A percentile compares a stretch with the other conserved stretches of the same genome.
Evolutionary conservation across 2,888 invertebrate species (phyloP).

Genomic region (Eudasyphora cyanicolor): DNA sequence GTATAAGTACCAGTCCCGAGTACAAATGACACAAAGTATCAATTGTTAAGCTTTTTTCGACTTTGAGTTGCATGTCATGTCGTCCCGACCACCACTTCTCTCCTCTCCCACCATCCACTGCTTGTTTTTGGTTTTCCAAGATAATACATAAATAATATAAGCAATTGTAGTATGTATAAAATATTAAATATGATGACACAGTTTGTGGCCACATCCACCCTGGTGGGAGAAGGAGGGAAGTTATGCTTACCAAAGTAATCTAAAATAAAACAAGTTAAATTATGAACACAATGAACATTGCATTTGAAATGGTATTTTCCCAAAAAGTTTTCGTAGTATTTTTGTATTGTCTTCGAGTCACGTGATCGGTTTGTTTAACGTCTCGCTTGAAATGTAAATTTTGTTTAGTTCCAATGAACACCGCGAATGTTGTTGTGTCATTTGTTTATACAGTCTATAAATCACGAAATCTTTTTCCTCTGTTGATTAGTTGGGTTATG

Average conservation of each 20-base stretch:
- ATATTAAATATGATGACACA: background rate
- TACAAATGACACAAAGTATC: no score
- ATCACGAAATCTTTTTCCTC: constrained; percentile 8
- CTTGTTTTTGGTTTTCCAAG: background rate
- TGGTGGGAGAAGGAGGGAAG: background rate
- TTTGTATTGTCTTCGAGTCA: background rate
- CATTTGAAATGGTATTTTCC: background rate
- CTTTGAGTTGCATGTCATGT: constrained; percentile 26
- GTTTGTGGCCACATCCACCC: background rate
- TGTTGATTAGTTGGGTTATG: background rate
- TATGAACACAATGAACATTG: background rate
- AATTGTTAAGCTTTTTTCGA: background rate
- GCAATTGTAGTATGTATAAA: background rate
- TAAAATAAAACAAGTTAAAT: background rate
- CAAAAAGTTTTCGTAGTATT: background rate
- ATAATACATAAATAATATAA: constrained; percentile 4
- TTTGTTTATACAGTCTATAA: background rate
- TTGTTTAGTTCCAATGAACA: constrained; percentile 2
- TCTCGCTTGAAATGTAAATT: constrained; percentile 11
- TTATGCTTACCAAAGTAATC: background rate
- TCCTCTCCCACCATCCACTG: no score
- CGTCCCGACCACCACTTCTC: no score
- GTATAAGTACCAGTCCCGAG: background rate
- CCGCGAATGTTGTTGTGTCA: constrained; percentile 15
- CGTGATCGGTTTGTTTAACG: background rate